Percentiles rank a stretch among this genome's conserved stretches.
These are phyloP conservation scores for Fukomys damarensis DNA, from an alignment of 2,113 vertebrate genomes.

Conservation along the genomic window DNA sequence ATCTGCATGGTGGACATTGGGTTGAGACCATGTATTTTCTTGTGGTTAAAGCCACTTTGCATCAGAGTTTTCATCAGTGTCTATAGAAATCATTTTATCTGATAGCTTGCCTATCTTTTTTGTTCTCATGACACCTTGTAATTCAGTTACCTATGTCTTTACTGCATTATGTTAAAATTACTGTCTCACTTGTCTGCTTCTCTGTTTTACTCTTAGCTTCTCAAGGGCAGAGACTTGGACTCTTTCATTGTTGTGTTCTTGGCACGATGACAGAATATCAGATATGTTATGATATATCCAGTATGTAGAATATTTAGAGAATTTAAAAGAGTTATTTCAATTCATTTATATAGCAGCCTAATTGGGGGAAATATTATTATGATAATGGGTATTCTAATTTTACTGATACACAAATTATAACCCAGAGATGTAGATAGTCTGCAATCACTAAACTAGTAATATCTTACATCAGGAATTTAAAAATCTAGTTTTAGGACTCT, in stretches of 20 bases:
- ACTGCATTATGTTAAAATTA: conserved; percentile 26
- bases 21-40: background rate
- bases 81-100: conserved; percentile 2
- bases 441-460: background rate
- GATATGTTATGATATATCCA: background rate
- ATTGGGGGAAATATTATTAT: background rate
- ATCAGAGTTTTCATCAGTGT: background rate
- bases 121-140: background rate
- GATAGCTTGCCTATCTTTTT: background rate
- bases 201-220: conserved; percentile 45
- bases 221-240: conserved; percentile 33
- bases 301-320: conserved; percentile 46
- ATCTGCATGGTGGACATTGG: background rate
- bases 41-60: conserved; percentile 1
- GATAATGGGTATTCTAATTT: background rate
- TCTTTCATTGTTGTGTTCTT: conserved; percentile 15
- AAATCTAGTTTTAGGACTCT: background rate
- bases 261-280: background rate
- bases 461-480: background rate
- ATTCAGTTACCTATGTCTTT: conserved; percentile 16
- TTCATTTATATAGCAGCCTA: background rate
- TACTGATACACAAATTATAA: background rate
- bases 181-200: conserved; percentile 19
- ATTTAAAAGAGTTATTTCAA: conserved; percentile 6
- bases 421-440: background rate